These are phyloP conservation scores for Pao palembangensis DNA, from an alignment of 2,113 vertebrate species.

Conservation along the genomic window DNA sequence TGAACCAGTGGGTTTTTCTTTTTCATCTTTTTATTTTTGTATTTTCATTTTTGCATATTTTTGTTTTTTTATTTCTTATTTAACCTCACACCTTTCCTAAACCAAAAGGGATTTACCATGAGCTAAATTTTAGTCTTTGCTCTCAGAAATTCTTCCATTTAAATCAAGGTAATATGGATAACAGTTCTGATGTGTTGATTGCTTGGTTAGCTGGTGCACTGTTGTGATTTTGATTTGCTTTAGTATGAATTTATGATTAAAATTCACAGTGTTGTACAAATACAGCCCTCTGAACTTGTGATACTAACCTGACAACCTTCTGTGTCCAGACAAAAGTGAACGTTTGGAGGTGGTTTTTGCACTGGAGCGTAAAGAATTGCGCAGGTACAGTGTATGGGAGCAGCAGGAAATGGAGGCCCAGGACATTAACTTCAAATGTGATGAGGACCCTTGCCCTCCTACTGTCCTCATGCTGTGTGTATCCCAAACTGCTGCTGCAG, in stretches of 20 bases:
- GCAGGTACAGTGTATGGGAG: conserved; percentile 66
- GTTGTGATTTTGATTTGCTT: too few relatives aligned
- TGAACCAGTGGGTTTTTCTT: background rate
- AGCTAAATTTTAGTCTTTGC: too few relatives aligned
- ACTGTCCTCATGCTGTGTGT: conserved; percentile 80
- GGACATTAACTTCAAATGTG: background rate
- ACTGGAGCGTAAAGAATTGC: conserved; percentile 43
- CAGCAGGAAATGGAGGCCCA: conserved; percentile 35
- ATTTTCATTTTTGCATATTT: too few relatives aligned
- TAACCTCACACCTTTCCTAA: too few relatives aligned
- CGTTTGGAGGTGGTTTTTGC: conserved; percentile 24
- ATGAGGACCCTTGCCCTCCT: background rate
- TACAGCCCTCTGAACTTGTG: background rate
- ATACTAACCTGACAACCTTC: background rate
- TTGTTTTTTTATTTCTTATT: too few relatives aligned
- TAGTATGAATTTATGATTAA: background rate
- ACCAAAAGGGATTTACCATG: too few relatives aligned
- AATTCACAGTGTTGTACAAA: background rate
- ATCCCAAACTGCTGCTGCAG: conserved; percentile 72
- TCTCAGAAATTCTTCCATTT: too few relatives aligned
- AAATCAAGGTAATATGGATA: too few relatives aligned
- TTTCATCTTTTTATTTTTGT: too few relatives aligned
- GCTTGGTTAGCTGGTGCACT: too few relatives aligned
- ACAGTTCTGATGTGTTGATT: too few relatives aligned
- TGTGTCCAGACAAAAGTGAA: conserved; percentile 25